phyloP scores from a whole-genome alignment of 2,113 vertebrate species.

The Heterotis niloticus region DNA sequence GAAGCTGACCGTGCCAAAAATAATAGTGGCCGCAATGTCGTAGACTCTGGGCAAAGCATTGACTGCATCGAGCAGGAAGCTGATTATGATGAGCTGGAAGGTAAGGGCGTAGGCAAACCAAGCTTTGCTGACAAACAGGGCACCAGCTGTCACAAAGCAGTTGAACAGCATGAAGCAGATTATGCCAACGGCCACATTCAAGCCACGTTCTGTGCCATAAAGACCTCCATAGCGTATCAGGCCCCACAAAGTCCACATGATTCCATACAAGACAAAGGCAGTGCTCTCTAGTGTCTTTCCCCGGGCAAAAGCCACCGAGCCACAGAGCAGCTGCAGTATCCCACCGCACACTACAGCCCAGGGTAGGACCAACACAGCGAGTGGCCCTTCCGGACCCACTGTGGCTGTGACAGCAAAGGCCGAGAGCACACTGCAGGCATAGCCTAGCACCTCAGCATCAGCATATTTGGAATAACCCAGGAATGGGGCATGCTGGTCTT shows the following conservation, averaged over 20 bases:
- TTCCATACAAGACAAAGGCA: slow-evolving; percentile 73
- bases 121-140: slow-evolving; percentile 65
- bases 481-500: slow-evolving; percentile 63
- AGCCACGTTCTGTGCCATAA: slow-evolving; percentile 61
- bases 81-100: slow-evolving; percentile 73
- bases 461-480: slow-evolving; percentile 81
- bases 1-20: slow-evolving; percentile 80
- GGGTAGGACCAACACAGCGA: slow-evolving; percentile 68
- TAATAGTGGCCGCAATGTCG: slow-evolving; percentile 69
- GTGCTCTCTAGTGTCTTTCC: slow-evolving; percentile 85
- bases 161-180: slow-evolving; percentile 78
- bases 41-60: slow-evolving; percentile 67
- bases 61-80: slow-evolving; percentile 78
- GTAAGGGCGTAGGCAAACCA: slow-evolving; percentile 75
- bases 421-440: slow-evolving; percentile 72
- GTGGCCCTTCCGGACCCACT: slow-evolving; percentile 49
- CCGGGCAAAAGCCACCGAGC: slow-evolving; percentile 73
- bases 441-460: slow-evolving; percentile 72
- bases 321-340: slow-evolving; percentile 65
- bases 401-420: slow-evolving; percentile 70
- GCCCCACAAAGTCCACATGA: slow-evolving; percentile 84
- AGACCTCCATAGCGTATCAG: slow-evolving; percentile 68
- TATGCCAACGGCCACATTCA: slow-evolving; percentile 69
- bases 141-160: slow-evolving; percentile 65
- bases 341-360: slow-evolving; percentile 80